Evolutionary conservation across 1,140 invertebrate genomes (phyloP), one percentile per base, ranked within the genome.

Genomic region (Rhyacophila brunnea): DNA sequence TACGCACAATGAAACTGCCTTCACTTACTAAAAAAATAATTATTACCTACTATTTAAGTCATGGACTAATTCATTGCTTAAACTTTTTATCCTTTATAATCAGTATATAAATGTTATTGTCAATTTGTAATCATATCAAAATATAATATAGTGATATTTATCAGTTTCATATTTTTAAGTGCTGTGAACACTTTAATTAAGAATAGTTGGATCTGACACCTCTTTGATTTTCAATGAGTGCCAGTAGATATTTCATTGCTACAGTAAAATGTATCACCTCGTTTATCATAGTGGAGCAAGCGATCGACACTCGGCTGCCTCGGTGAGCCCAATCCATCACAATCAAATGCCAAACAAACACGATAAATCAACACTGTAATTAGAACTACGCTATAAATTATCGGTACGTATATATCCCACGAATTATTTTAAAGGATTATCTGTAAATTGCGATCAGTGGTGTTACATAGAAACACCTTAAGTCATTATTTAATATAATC

Each of bases 301-400:
- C 23, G 28, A 55, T 60, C 58, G 44, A 60, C 54, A 52, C 34
- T 62, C 47, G 40, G 32, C 23, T 17, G 53, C n/a, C 38, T 17
- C 32, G 52, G 15, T 48, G 38, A 47, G 35, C 17, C n/a, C 17
- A 62, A 62, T 62, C 59, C 55, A 62, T 62, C 59, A 62, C 45
- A 57, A 50, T 62, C 59, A 62, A 23, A 56, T 46, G 50, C 47
- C 52, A 46, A 62, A 62, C 42, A 56, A 62, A 56, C 59, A 50
- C 35, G 14, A 62, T 62, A 50, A 56, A 62, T 62, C 59, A 62
- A 19, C 23, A 13, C 58, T 28, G 45, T 60, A 60, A 60, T 60
- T 60, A 60, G 51, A 49, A 17, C 23, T 17, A 45, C n/a, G 58
- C 40, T 18, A 53, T 46, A 52, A 42, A 38, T 52, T 40, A 52